Base-by-base conservation (phyloP, 2,113 vertebrate genomes). In the Gnathochromis pfefferi region DNA sequence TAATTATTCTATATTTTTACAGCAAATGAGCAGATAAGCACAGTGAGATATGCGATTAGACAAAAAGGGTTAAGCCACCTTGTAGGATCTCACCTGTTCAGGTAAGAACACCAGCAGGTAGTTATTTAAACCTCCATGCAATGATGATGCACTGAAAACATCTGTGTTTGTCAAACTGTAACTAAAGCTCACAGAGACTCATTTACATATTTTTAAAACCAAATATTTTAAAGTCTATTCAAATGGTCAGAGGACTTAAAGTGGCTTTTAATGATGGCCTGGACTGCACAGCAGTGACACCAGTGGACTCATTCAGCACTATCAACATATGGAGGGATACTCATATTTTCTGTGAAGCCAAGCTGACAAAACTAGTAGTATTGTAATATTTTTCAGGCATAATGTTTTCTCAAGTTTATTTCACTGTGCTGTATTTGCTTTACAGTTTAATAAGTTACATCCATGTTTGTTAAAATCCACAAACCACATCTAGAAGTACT, bases 381-480 rank as follows among this genome's bases (percentile, higher is more conserved):
- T 1, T 45, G 8, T 73, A 9, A 45, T 45, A 45, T 73, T 47
- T 28, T 47, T 47, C 23, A 47, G 40, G 40, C 9, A 19, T 17
- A 47, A 47, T 28, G 16, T 75, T 75, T 75, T 11, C 6, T 1
- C 9, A 28, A 11, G 23, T 47, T 28, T 31, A 75, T 75, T 75
- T 75, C 23, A 31, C 17, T 75, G 0, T 75, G 14, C 1, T 1
- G 4, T 47, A 31, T 75, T 47, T 28, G 49, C 42, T 10, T 60
- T 60, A 19, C 5, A 0, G 4, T 49, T 11, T 47, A 75, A 2
- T 31, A 31, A 5, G 23, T 47, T 28, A 11, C 45, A 49, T 19
- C 42, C 7, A 70, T 9, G 7, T 70, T 70, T 70, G 65, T 23
- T 23, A 70, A 23, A 21, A 70, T 21, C n/a, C n/a, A 23, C 12